Base-by-base conservation (phyloP, 2,113 vertebrate species). In the Octodon degus region DNA sequence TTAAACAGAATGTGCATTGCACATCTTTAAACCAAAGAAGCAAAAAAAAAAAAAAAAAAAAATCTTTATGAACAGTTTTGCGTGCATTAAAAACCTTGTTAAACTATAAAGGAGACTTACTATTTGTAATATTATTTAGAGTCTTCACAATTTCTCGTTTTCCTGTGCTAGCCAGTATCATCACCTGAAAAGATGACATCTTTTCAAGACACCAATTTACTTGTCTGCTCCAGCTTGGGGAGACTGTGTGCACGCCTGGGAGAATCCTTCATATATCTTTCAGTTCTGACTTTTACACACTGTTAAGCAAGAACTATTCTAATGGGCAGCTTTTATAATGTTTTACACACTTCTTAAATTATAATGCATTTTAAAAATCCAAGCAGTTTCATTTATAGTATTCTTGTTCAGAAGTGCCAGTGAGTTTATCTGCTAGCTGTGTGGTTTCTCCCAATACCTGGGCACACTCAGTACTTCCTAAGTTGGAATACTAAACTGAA, bases 1-100 rank as follows among this genome's bases (percentile, higher is more conserved):
- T 99, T 98, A 99, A 99, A 98, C 98, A 98, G 98, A 99, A 99
- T 99, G 99, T 99, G 98, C 99, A 99, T 99, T 99, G 99, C 99
- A 99, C 99, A 99, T 99, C 99, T 99, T 99, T 98, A 98, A 98
- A 97, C 97, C 50, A 50, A 50, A 43, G 43, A 43, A 43, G 43
- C 43, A 43, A 43, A 43, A 43, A 43, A 3, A 43, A 43, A 43
- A 43, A 43, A 4, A 43, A 43, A 43, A 43, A 4, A 63, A 30
- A 83, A 5, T 22, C 55, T 32, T 86, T 55, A 40, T 22, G n/a
- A 43, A 70, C 5, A 58, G 70, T 43, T 86, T 77, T 72, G 20
- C 0, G n/a, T 58, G 2, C 20, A 32, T 25, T 63, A 58, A 83
- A 40, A 79, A 7, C 72, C 20, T 32, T 62, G n/a, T 62, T 50